A percentile compares a stretch with the other conserved stretches of the same genome.
Conservation (phyloP, 2,888 invertebrate species). For the Chrysolina oricalcia region DNA sequence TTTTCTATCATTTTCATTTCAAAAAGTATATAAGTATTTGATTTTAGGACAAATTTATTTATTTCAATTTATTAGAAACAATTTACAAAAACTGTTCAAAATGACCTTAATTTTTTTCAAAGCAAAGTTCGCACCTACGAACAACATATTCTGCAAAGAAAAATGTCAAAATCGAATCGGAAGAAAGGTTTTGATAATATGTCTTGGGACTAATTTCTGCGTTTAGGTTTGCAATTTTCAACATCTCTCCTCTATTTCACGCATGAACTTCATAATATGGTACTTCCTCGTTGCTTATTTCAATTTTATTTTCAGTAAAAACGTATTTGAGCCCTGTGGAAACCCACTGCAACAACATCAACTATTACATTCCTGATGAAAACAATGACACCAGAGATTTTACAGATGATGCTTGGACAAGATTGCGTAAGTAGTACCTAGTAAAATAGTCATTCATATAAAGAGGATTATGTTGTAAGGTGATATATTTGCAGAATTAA, state of each 20-base stretch:
- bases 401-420: constrained; percentile 88
- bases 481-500: not conserved
- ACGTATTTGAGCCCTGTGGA: constrained; percentile 94
- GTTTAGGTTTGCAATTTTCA: not conserved
- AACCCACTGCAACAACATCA: constrained; percentile 95
- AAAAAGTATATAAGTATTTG: no score
- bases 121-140: no score
- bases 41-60: no score
- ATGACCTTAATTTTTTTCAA: no score
- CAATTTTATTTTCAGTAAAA: constrained; percentile 78
- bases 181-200: no score
- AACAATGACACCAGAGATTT: constrained; percentile 87
- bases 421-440: constrained; percentile 80
- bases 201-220: no score
- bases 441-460: not conserved
- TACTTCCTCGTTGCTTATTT: not conserved
- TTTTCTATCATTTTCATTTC: no score
- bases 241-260: not conserved
- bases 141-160: no score
- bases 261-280: no score
- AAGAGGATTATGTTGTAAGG: not conserved
- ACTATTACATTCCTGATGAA: constrained; percentile 94
- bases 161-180: no score
- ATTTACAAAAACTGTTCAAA: no score
- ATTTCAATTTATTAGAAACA: no score